These are phyloP conservation scores for Drosophila pegasa DNA, from an alignment of 2,888 invertebrate genomes.

Conservation along the genomic window DNA sequence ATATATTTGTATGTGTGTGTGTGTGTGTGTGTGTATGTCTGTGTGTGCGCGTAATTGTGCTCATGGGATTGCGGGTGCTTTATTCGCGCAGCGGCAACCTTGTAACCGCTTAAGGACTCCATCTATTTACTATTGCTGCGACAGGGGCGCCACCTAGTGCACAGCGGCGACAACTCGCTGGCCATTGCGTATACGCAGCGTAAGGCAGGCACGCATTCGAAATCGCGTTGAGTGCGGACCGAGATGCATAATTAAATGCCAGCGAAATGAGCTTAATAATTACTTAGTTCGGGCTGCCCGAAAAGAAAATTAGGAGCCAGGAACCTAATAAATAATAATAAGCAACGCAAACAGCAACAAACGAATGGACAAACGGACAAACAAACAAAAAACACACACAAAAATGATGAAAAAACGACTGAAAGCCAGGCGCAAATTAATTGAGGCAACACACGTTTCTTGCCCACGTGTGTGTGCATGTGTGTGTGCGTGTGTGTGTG, in stretches of 20 bases:
- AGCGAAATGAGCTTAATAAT: slow-evolving; percentile 67
- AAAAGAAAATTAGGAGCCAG: slow-evolving; percentile 27
- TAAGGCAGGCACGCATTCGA: slow-evolving; percentile 8
- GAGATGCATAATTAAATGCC: slow-evolving; percentile 58
- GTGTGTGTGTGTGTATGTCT: background rate
- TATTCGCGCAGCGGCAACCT: slow-evolving; percentile 10
- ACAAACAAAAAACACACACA: slow-evolving; percentile 10
- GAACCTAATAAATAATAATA: slow-evolving; percentile 51
- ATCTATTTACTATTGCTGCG: slow-evolving; percentile 9
- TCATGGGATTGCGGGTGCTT: slow-evolving; percentile 28
- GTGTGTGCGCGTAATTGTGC: slow-evolving; percentile 32
- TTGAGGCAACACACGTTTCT: slow-evolving; percentile 49
- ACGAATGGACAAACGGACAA: background rate
- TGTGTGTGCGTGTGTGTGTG: background rate
- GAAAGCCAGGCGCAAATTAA: slow-evolving; percentile 47
- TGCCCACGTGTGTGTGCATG: slow-evolving; percentile 2
- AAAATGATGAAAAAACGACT: slow-evolving; percentile 9
- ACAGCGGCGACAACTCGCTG: slow-evolving; percentile 2
- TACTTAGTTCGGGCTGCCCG: slow-evolving; percentile 40
- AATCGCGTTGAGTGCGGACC: slow-evolving; percentile 21
- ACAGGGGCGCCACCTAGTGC: slow-evolving; percentile 36
- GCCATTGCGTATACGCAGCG: slow-evolving; percentile 43
- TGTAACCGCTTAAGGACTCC: slow-evolving; percentile 24
- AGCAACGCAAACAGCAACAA: slow-evolving; percentile 32
- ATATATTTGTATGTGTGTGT: background rate